phyloP scores from a whole-genome alignment of 2,888 invertebrate species.

The Drosophila gaucha region DNA sequence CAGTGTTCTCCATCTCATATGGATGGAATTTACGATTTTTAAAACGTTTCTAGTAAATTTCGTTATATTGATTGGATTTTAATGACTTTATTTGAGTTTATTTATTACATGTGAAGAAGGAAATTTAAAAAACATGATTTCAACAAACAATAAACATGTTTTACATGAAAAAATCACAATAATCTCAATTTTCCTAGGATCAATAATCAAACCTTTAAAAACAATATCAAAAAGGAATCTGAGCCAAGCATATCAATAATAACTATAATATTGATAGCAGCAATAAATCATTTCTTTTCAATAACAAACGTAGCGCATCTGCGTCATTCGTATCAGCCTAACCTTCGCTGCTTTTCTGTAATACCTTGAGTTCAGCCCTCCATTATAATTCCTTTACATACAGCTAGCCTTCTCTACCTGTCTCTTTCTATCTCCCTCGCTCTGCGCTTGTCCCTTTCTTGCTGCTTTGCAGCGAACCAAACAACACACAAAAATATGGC shows the following conservation, averaged over 20 bases:
- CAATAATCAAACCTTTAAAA: no score
- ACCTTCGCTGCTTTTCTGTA: neutral
- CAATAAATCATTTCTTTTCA: neutral
- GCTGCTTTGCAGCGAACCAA: slow-evolving; percentile 43
- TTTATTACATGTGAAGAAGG: neutral
- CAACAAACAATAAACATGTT: no score
- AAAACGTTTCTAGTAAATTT: slow-evolving; percentile 2
- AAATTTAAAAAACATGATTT: neutral
- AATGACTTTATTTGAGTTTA: neutral
- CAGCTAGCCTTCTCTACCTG: neutral
- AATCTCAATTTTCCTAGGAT: no score
- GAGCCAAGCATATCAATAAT: no score
- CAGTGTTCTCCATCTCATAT: neutral
- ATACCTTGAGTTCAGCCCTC: slow-evolving; percentile 13
- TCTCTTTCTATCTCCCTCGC: slow-evolving; percentile 1
- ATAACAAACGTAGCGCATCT: slow-evolving; percentile 13
- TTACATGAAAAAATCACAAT: no score
- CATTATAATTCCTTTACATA: slow-evolving; percentile 56
- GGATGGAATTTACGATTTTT: slow-evolving; percentile 2
- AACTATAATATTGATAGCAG: no score
- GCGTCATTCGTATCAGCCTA: slow-evolving; percentile 6
- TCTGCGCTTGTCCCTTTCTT: slow-evolving; percentile 17
- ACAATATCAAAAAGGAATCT: no score
- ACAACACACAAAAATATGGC: slow-evolving; percentile 71
- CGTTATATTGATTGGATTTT: neutral